Percentiles rank a stretch among this genome's conserved stretches.
Conservation (phyloP, 2,113 vertebrate species). For the Halichoerus grypus region DNA sequence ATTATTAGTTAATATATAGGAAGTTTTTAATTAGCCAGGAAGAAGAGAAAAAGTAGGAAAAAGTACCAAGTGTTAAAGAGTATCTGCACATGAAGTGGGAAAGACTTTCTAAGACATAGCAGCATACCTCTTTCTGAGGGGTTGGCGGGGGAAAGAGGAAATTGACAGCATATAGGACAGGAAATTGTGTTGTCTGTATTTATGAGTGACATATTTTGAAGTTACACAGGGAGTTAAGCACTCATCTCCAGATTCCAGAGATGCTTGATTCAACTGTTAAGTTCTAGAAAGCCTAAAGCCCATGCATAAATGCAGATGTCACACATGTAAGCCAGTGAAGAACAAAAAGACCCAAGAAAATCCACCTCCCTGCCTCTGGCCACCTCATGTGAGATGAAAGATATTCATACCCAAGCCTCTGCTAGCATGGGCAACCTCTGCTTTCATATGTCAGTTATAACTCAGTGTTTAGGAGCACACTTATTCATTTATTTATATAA, state of each 20-base stretch:
- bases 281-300: background rate
- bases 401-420: background rate
- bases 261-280: background rate
- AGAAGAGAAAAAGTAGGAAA: background rate
- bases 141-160: background rate
- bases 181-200: background rate
- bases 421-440: background rate
- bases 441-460: background rate
- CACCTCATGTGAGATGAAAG: background rate
- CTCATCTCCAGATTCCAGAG: background rate
- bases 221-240: background rate
- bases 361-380: background rate
- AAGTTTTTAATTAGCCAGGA: background rate
- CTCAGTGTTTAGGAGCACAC: background rate
- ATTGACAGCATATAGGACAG: background rate
- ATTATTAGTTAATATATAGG: background rate
- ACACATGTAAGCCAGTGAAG: background rate
- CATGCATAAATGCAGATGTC: background rate
- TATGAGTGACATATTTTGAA: constrained; percentile 5
- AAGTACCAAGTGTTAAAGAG: background rate
- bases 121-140: background rate
- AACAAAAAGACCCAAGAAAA: background rate
- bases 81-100: background rate
- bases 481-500: background rate
- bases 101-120: background rate